These are phyloP conservation scores for Sapayoa aenigma DNA, from an alignment of 2,113 vertebrate species.

Conservation along the genomic window DNA sequence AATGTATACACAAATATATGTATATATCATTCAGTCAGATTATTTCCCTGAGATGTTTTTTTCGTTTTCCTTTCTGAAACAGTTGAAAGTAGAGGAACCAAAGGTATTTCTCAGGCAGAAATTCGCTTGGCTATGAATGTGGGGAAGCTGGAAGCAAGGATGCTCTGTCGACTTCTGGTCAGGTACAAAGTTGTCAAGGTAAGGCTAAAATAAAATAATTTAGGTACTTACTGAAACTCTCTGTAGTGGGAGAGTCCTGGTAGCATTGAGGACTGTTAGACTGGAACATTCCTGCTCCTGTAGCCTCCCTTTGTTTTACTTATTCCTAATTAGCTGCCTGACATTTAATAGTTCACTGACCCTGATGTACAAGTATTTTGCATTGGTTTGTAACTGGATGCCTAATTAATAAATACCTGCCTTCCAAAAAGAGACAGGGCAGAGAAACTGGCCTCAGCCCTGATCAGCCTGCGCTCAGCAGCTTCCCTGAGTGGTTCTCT, in stretches of 20 bases:
- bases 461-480: not conserved
- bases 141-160: slow-evolving; percentile 89
- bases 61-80: not conserved
- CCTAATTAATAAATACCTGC: not conserved
- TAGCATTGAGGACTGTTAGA: not conserved
- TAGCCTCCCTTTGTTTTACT: not conserved
- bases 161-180: slow-evolving; percentile 89
- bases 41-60: not conserved
- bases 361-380: not conserved
- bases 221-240: not conserved
- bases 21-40: not conserved
- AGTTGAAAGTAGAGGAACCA: slow-evolving; percentile 88
- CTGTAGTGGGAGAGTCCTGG: not conserved
- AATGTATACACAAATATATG: not conserved
- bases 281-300: not conserved
- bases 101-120: slow-evolving; percentile 87
- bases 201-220: not conserved
- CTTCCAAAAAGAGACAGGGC: not conserved
- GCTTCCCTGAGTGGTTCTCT: not conserved
- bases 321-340: not conserved
- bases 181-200: slow-evolving; percentile 89
- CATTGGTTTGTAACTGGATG: not conserved
- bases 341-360: not conserved
- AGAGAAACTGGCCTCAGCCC: not conserved
- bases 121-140: slow-evolving; percentile 85